phyloP scores from a whole-genome alignment of 1,140 invertebrate genomes.

The Melipona quadrifasciata region DNA sequence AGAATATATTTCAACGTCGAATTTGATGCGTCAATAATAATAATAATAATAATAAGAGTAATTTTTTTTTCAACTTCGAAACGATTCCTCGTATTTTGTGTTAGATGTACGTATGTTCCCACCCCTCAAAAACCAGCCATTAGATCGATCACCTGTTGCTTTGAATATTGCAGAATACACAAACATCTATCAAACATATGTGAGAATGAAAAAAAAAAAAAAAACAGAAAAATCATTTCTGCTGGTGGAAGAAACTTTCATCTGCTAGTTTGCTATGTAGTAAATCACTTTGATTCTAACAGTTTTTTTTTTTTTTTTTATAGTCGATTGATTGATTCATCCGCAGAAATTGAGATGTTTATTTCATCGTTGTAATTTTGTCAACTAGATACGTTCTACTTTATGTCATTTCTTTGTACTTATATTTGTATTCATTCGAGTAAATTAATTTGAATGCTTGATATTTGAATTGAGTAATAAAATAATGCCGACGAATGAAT shows the following conservation, averaged over 20 bases:
- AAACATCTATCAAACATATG: not conserved
- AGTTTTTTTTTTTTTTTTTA: not conserved
- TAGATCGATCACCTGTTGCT: conserved; percentile 1
- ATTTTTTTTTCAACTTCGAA: not conserved
- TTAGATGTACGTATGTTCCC: not conserved
- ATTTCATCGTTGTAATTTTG: not conserved
- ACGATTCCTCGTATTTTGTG: not conserved
- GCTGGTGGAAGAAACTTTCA: not conserved
- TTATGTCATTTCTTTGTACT: no score
- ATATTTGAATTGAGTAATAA: no score
- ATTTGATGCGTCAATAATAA: not conserved
- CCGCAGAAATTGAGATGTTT: not conserved
- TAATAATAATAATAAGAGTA: no score
- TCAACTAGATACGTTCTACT: not conserved
- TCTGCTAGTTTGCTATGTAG: not conserved
- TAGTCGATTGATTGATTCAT: not conserved
- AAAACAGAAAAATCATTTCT: not conserved
- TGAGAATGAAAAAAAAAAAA: not conserved
- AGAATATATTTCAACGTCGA: not conserved
- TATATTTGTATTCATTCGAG: no score
- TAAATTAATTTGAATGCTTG: no score
- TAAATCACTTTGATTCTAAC: not conserved
- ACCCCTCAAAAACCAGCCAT: not conserved
- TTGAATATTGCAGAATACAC: not conserved
- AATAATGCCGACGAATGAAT: no score